A percentile compares a stretch with the other conserved stretches of the same genome.
Conservation (phyloP, 1,140 invertebrate species). For the Leguminivora glycinivorella region DNA sequence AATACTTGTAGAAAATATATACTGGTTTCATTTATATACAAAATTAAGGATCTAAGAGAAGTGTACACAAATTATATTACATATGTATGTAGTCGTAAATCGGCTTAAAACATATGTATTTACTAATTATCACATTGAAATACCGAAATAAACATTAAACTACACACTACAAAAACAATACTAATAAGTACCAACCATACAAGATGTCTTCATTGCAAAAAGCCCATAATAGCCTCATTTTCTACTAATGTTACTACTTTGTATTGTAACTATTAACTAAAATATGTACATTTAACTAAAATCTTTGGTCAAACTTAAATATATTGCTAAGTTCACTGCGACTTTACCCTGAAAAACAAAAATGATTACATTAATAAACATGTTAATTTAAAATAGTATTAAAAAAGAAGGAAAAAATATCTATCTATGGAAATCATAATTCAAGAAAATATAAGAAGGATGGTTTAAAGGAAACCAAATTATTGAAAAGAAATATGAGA, state of each 20-base stretch:
- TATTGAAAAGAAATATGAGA: background rate
- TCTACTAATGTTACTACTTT: slow-evolving; percentile 14
- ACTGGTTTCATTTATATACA: background rate
- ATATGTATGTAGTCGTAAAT: background rate
- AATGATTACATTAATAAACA: background rate
- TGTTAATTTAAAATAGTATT: background rate
- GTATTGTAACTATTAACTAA: slow-evolving; percentile 5
- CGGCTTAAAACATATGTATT: background rate
- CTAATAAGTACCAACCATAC: background rate
- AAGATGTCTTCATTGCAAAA: slow-evolving; percentile 2
- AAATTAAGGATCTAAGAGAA: background rate
- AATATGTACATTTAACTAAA: background rate
- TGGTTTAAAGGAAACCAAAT: background rate
- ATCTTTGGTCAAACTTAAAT: slow-evolving; percentile 14
- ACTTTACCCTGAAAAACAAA: slow-evolving; percentile 22
- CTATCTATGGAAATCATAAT: background rate
- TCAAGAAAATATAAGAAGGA: background rate
- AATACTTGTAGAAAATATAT: background rate
- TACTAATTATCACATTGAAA: slow-evolving; percentile 6
- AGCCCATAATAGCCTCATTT: background rate
- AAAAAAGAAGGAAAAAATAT: background rate
- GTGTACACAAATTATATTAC: background rate
- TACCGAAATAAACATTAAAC: background rate
- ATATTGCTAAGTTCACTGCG: slow-evolving; percentile 15
- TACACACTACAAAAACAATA: background rate